Conservation (phyloP, 2,888 invertebrate species). For the Tanypteryx hageni region DNA sequence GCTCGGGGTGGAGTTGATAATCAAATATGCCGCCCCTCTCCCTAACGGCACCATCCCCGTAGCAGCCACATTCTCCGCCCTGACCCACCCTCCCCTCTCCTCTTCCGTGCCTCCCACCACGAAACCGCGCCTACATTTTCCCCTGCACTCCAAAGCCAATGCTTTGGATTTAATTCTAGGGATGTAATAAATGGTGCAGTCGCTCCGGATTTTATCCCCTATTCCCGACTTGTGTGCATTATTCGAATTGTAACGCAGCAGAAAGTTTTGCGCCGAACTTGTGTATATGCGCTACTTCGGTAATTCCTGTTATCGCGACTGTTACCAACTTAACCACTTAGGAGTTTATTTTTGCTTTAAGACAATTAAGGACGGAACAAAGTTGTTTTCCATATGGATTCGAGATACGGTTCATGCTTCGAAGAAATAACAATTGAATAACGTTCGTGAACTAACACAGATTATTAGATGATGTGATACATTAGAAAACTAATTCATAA, state of each 20-base stretch:
- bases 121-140: background rate
- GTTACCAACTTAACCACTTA: background rate
- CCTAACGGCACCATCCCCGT: background rate
- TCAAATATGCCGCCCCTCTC: conserved; percentile 37
- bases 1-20: conserved; percentile 23
- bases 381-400: no score
- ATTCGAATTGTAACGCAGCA: background rate
- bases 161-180: conserved; percentile 13
- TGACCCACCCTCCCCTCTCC: background rate
- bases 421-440: no score
- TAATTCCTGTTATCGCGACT: background rate
- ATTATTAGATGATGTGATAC: no score
- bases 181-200: conserved; percentile 36
- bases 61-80: background rate
- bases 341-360: background rate
- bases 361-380: no score
- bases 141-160: background rate
- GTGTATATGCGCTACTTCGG: background rate
- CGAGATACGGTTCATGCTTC: no score
- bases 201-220: background rate
- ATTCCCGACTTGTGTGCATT: background rate
- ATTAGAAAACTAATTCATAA: no score
- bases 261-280: background rate
- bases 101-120: conserved; percentile 4
- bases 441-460: no score